Base-by-base conservation (phyloP, 2,797 vertebrate species). In the Poeciliopsis infans region DNA sequence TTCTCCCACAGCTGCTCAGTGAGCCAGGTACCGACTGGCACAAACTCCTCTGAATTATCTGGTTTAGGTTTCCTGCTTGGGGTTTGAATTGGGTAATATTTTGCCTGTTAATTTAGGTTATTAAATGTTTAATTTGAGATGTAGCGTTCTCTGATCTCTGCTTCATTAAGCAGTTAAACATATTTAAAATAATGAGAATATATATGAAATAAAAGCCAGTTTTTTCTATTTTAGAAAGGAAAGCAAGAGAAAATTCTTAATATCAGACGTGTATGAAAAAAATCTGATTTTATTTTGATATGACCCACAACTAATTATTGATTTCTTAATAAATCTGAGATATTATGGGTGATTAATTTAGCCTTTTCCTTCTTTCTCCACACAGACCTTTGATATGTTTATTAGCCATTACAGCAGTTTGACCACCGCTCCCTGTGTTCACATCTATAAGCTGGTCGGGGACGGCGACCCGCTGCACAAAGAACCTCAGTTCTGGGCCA, bases 341-440 rank as follows among this genome's bases (percentile, higher is more conserved):
- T 39, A 31, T 49, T 16, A 36, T 28, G 25, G 25, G 8, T 74
- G 10, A 76, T 75, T 55, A 76, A 82, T 25, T 7, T 1, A 2
- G 7, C 23, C 7, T 43, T 73, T 0, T 1, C 11, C 82, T 59
- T 69, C 51, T 80, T 82, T 13, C 68, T 80, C 33, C 36, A 1
- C 73, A 0, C 90, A 99, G 97, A 98, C 96, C 85, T 99, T 99
- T 43, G 98, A 99, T 95, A 96, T 99, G 97, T 99, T 99, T 79
- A 90, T 99, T 93, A 99, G 97, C 90, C 98, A 98, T 90, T 98
- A 98, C 92, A 99, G 98, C 96, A 99, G 96, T 0, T 96, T 98
- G 86, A 96, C 96, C 91, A 93, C 95, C 0, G 95, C 97, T 0
- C 97, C 98, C 20, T 98, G 97, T 0, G 97, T 99, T 70, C 98